Evolutionary conservation across 2,797 vertebrate genomes (phyloP), one percentile per base, ranked within the genome.

Genomic region (Poeciliopsis paucimaculata): DNA sequence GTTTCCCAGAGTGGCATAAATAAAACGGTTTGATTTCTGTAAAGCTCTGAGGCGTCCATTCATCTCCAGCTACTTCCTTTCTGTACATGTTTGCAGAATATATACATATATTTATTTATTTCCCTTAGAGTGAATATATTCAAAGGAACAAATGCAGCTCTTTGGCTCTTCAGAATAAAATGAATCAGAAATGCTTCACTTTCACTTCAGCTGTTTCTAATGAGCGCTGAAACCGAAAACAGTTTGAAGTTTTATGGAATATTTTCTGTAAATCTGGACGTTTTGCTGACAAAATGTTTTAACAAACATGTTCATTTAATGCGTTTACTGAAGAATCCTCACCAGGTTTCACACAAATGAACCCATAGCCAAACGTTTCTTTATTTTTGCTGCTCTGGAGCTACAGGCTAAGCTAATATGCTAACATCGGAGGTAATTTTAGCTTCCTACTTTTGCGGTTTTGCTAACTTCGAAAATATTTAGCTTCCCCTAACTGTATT

Each of bases 131-230:
- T 55, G 5, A 5, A 57, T 5, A n/a, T 45, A 23, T 13, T 9
- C 77, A 71, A 18, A 39, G 51, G 39, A 76, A 77, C 76, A 81
- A 86, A 79, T 78, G 53, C 43, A 75, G 79, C 83, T 78, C 53
- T 51, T 46, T 10, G 26, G 66, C 53, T 47, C 64, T 76, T 72
- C 72, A 15, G 81, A 81, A 86, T 79, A 23, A 64, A 18, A 72
- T 73, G 49, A 83, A 62, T 55, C 49, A 60, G 77, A 82, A 76
- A 53, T 39, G 70, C 66, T 80, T 80, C 76, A 78, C 80, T 41
- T 68, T 89, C 78, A 73, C 53, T 77, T 85, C 46, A 75, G 36
- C 81, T 75, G 76, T 20, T 36, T 47, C 39, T 31, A 68, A 77
- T 57, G 57, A 28, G 20, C 20, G 36, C 74, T 76, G 51, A 53